phyloP scores from a whole-genome alignment of 2,797 vertebrate species.

The Coccyzus lansbergi region DNA sequence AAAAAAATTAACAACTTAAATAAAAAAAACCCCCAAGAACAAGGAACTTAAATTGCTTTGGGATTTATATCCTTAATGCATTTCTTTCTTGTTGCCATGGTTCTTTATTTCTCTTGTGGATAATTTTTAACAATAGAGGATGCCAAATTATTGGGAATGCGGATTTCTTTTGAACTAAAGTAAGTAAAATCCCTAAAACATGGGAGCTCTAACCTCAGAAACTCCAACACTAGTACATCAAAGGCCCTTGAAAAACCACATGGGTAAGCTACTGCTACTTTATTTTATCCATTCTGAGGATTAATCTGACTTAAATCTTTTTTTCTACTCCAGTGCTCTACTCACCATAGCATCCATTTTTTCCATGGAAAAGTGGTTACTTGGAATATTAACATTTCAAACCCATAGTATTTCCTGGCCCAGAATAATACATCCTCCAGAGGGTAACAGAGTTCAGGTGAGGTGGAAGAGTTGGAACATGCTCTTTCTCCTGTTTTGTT shows the following conservation, averaged over 20 bases:
- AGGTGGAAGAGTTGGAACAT: conserved; percentile 25
- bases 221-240: background rate
- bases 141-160: background rate
- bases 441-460: background rate
- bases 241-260: background rate
- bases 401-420: conserved; percentile 17
- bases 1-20: background rate
- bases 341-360: background rate
- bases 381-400: conserved; percentile 22
- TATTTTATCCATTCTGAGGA: background rate
- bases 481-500: background rate
- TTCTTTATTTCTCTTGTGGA: conserved; percentile 23
- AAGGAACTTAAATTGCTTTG: background rate
- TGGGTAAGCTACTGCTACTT: background rate
- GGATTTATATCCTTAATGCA: background rate
- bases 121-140: conserved; percentile 2
- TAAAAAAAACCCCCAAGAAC: background rate
- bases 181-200: background rate
- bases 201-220: background rate
- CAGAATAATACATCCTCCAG: background rate
- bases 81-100: background rate
- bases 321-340: background rate
- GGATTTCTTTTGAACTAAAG: conserved; percentile 30
- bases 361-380: background rate
- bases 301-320: background rate